These are phyloP conservation scores for Coendou prehensilis DNA, from an alignment of 2,797 vertebrate genomes.

Conservation along the genomic window DNA sequence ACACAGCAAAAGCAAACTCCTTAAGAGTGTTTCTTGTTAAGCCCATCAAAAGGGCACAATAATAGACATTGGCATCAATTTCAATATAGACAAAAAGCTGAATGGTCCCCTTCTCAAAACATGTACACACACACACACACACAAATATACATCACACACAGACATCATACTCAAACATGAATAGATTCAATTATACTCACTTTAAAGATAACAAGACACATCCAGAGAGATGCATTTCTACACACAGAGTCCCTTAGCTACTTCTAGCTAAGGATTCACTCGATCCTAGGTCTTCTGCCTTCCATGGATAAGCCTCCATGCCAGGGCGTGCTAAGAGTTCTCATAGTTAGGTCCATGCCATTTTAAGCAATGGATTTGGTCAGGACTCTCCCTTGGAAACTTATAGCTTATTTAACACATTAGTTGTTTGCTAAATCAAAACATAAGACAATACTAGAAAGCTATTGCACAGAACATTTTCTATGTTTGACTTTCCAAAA, in stretches of 20 bases:
- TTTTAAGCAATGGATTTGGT: background rate
- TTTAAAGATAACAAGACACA: background rate
- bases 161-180: background rate
- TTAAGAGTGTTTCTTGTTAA: background rate
- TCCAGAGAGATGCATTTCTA: background rate
- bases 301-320: background rate
- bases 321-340: background rate
- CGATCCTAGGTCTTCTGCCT: background rate
- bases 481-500: background rate
- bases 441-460: background rate
- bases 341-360: background rate
- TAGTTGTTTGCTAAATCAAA: constrained; percentile 35
- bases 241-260: background rate
- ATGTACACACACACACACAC: background rate
- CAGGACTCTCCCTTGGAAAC: background rate
- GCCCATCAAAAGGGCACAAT: background rate
- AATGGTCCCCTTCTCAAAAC: background rate
- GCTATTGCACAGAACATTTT: background rate
- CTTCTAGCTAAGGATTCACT: background rate
- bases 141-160: background rate
- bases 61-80: constrained; percentile 18
- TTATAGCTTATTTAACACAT: background rate
- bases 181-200: background rate
- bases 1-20: background rate
- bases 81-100: background rate